Evolutionary conservation across 2,888 invertebrate genomes (phyloP), one percentile per base, ranked within the genome.

Genomic region (Lycophotia porphyrea): DNA sequence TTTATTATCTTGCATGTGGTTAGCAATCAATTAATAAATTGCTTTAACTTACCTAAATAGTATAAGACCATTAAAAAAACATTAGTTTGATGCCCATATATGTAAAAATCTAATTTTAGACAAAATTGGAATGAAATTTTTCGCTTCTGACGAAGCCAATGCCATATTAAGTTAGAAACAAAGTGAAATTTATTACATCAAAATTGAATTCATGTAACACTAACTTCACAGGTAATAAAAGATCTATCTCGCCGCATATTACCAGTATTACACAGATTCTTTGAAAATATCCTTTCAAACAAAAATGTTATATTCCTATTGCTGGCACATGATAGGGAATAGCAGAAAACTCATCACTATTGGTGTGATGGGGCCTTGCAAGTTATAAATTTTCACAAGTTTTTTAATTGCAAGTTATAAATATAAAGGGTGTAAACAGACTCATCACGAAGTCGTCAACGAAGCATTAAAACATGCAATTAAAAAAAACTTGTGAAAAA

Each of bases 241-340:
- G 15, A 55, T 64, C 60, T 34, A 68, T 68, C 70, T 34, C 1
- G 55, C 65, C 44, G 66, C 58, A 13, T 24, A 27, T 49, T 60
- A 64, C 52, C 21, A 42, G 65, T 31, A 72, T 75, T 79, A 73
- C 42, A 55, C 47, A 71, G 49, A 71, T 78, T 69, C 78, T 66
- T 66, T 39, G 68, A 49, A 68, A 65, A 64, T 69, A 63, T 72
- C 39, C 72, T 65, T 18, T 36, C 39, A 39, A 69, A 71, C 65
- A 69, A 78, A 71, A 74, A 66, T 49, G 34, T 61, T 34, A 55
- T 71, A 65, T 71, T 61, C 49, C 47, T 44, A 39, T 64, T 70
- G 64, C 18, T 15, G 13, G 18, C 64, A 69, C 4, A 39, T 31
- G 21, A 44, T 24, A 61, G n/a, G 21, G 4, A 52, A 52, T 39